Evolutionary conservation across 2,113 vertebrate species (phyloP), one percentile per base, ranked within the genome.

Genomic region (Puntigrus tetrazona): DNA sequence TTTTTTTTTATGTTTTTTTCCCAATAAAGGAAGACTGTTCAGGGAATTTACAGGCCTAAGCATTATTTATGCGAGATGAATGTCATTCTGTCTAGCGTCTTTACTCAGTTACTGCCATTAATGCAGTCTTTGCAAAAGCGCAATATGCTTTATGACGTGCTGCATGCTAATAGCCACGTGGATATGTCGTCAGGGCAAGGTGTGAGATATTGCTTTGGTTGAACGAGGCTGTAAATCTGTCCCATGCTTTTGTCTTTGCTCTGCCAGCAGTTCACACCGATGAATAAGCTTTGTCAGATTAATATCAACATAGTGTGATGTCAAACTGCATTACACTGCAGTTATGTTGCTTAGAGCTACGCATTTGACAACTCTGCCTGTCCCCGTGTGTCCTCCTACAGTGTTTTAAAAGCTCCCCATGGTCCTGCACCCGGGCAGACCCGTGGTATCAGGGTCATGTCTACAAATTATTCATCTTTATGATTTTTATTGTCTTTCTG

Each of bases 231-330:
- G 61, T 83, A 87, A 83, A 87, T 89, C 86, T 83, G 80, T 22
- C 67, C 75, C 27, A 14, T 82, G 77, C 72, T 47, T 84, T 80
- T 80, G 43, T 86, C 63, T 84, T 82, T 81, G 59, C 76, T 65
- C 85, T 63, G 59, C 69, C 85, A 86, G 86, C 72, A 29, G 76
- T 67, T 80, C 43, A 22, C 55, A 25, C 45, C 85, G 86, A 90
- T 84, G 85, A 91, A 92, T 82, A 34, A 67, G 70, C 70, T 92
- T 91, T 91, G 79, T 90, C 13, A 22, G 81, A 84, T 88, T 86
- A 90, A 86, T 87, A 88, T 52, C 72, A 89, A 88, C 36, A 85
- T 75, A 79, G 83, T 86, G 81, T 65, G 2, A 43, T 52, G 86
- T 84, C 85, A 85, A 89, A 89, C 85, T 76, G 67, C 85, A 88